These are phyloP conservation scores for Patiria pectinifera DNA, from an alignment of 53 echinoderm and acorn worm genomes.

Conservation along the genomic window DNA sequence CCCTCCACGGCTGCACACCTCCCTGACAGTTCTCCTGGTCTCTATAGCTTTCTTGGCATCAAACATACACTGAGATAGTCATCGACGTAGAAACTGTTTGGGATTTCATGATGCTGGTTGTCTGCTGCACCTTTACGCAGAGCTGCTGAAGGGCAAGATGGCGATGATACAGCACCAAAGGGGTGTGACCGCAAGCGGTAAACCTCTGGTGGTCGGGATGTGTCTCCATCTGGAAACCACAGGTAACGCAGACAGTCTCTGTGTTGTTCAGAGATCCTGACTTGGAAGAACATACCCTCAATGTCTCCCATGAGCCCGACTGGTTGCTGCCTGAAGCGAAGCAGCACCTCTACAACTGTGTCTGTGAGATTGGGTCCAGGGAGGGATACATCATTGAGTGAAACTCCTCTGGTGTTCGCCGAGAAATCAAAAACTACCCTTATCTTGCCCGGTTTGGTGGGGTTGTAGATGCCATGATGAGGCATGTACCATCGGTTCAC, in stretches of 20 bases:
- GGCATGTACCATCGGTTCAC: conserved; percentile 60
- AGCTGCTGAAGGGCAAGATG: no score
- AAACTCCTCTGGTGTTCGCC: no score
- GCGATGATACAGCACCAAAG: no score
- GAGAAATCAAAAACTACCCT: no score
- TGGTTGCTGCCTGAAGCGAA: conserved; percentile 49
- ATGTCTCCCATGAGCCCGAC: conserved; percentile 58
- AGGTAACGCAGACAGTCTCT: conserved; percentile 64
- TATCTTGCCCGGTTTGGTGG: conserved; percentile 60
- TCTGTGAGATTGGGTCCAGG: conserved; percentile 48
- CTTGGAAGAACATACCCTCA: conserved; percentile 69
- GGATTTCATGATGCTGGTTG: conserved; percentile 18
- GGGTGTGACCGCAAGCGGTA: no score
- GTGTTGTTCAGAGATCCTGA: conserved; percentile 60
- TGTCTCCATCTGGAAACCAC: conserved; percentile 76
- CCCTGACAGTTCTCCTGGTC: conserved; percentile 8
- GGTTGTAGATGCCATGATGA: conserved; percentile 67
- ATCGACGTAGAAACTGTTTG: conserved; percentile 58
- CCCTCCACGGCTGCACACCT: conserved; percentile 48
- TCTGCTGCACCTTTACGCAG: no score
- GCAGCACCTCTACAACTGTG: conserved; percentile 48
- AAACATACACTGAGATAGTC: conserved; percentile 42
- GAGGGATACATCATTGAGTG: no score
- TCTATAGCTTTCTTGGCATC: conserved; percentile 37
- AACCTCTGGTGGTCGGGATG: no score